Evolutionary conservation across 2,797 vertebrate species (phyloP), one percentile per base, ranked within the genome.

Genomic region (Stomatorhinus walkeri): DNA sequence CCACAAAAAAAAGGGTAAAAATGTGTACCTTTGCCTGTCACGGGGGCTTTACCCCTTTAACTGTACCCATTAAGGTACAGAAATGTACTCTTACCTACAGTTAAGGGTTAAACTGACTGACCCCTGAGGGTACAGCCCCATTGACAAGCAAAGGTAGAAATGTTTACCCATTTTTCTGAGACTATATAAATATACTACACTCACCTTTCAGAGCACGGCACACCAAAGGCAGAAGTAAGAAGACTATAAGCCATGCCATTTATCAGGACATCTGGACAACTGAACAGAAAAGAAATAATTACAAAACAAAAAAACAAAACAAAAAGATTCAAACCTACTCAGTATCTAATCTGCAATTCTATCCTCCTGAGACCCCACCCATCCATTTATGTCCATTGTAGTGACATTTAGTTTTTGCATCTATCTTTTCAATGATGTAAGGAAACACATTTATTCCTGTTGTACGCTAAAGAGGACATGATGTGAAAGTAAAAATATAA

Each of bases 241-340:
- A 12, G 24, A 46, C 24, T 32, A 2, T 48, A 43, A 88, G 22
- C 54, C 52, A 88, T 64, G 88, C 83, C 88, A 89, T 89, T 56
- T 64, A 49, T 19, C 22, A 36, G 56, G 24, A 24, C 81, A 51
- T 48, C 79, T 59, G 88, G 8, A 52, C 43, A 85, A 22, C 43
- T 14, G 22, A 3, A 22, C 19, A 28, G 49, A 52, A 52, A 49
- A 84, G 3, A 51, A 40, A 43, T 76, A 76, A 7, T 40, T 43
- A 19, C 6, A 43, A 40, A n/a, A 76, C 36, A 12, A 22, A 32
- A 32, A 54, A 54, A 52, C 14, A 16, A 16, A 32, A 76, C 8
- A 68, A 68, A 32, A 4, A 32, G 24, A 68, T 32, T 68, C 3
- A 68, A 32, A 14, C 61, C 3, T 68, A 32, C 10, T 32, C 28